Conservation (phyloP, 2,797 vertebrate species). For the Discoglossus pictus region DNA sequence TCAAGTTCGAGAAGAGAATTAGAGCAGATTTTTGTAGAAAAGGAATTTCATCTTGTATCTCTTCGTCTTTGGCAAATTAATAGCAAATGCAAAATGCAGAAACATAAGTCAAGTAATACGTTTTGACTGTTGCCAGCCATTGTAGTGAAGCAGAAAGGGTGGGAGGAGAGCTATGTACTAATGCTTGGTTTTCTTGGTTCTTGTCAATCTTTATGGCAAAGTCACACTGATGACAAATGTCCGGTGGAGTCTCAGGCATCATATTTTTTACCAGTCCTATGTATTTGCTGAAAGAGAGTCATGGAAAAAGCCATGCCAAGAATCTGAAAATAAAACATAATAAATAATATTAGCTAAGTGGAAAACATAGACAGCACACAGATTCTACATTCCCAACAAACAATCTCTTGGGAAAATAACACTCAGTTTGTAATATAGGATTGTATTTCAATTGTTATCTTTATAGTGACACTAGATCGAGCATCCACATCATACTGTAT, state of each 20-base stretch:
- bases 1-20: conserved; percentile 64
- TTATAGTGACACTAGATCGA: not conserved
- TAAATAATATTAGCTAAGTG: conserved; percentile 1
- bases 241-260: conserved; percentile 78
- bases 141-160: conserved; percentile 45
- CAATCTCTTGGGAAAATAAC: not conserved
- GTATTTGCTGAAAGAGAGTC: conserved; percentile 97
- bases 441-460: conserved; percentile 8
- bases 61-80: conserved; percentile 77
- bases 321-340: conserved; percentile 76
- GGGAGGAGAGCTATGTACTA: conserved; percentile 50
- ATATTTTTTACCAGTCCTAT: conserved; percentile 96
- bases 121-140: conserved; percentile 56
- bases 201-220: conserved; percentile 52
- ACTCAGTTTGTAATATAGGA: conserved; percentile 5
- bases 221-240: conserved; percentile 50
- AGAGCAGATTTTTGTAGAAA: conserved; percentile 56
- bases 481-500: conserved; percentile 12
- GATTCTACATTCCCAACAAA: not conserved
- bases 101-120: conserved; percentile 60
- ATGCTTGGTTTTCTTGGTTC: conserved; percentile 47
- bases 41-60: conserved; percentile 52
- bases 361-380: not conserved
- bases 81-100: conserved; percentile 64
- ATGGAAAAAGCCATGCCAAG: conserved; percentile 98